These are phyloP conservation scores for Palythoa grandiflora DNA, from an alignment of 92 coral and sea anemone species.

Conservation along the genomic window DNA sequence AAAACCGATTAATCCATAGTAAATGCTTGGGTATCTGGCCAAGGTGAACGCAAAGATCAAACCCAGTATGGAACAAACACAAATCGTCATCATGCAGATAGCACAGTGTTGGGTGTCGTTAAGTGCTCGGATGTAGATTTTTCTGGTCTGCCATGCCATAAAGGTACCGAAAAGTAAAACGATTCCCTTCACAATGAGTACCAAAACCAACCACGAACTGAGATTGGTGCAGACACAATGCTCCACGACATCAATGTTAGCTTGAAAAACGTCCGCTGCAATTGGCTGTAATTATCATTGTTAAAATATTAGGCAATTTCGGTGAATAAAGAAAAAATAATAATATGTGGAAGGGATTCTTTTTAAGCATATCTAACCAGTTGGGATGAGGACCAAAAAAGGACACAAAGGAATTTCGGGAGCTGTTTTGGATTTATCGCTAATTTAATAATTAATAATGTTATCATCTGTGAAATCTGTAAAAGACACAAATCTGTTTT, in stretches of 20 bases:
- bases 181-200: slow-evolving; percentile 72
- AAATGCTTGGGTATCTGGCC: slow-evolving; percentile 71
- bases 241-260: slow-evolving; percentile 79
- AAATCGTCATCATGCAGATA: slow-evolving; percentile 76
- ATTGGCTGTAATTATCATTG: slow-evolving; percentile 69
- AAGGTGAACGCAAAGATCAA: slow-evolving; percentile 72
- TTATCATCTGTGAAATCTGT: too few relatives aligned
- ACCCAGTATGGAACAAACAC: slow-evolving; percentile 71
- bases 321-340: not conserved
- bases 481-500: too few relatives aligned
- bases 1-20: slow-evolving; percentile 77
- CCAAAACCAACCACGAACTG: slow-evolving; percentile 75
- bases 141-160: slow-evolving; percentile 96
- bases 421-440: too few relatives aligned
- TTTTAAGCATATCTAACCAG: not conserved
- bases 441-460: too few relatives aligned
- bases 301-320: not conserved
- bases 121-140: slow-evolving; percentile 81
- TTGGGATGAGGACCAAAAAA: not conserved
- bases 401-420: too few relatives aligned
- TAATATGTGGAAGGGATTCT: not conserved
- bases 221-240: slow-evolving; percentile 78
- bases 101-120: slow-evolving; percentile 93
- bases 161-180: slow-evolving; percentile 78
- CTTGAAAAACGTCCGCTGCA: slow-evolving; percentile 84